Conservation (phyloP, 2,113 vertebrate species). For the Daboia siamensis region DNA sequence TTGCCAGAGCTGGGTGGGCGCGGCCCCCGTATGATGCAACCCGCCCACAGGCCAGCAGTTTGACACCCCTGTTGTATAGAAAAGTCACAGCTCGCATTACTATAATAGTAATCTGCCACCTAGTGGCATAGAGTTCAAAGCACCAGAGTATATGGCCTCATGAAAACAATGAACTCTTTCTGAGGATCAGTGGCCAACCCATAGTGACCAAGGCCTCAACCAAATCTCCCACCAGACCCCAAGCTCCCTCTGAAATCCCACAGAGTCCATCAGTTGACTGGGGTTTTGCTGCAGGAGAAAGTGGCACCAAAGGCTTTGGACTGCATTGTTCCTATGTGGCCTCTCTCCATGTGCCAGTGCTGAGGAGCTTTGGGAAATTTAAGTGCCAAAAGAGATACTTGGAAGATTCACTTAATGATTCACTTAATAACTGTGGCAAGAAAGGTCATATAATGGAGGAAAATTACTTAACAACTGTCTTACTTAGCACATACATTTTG, state of each 20-base stretch:
- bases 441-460: neutral
- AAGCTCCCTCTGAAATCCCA: too few relatives aligned
- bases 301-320: neutral
- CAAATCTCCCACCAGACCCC: too few relatives aligned
- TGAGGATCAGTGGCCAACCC: neutral
- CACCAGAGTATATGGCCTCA: neutral
- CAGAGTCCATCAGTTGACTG: too few relatives aligned
- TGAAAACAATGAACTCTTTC: neutral
- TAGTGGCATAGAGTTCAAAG: neutral
- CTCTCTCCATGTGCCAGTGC: neutral
- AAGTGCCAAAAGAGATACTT: neutral
- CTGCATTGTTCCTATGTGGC: neutral
- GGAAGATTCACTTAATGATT: neutral
- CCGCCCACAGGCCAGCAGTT: too few relatives aligned
- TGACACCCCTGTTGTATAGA: neutral
- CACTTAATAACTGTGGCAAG: neutral
- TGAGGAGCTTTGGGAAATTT: neutral
- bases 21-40: too few relatives aligned
- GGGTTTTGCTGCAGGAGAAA: too few relatives aligned
- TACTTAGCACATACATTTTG: neutral
- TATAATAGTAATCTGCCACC: neutral
- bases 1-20: too few relatives aligned
- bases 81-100: neutral
- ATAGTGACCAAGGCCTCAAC: too few relatives aligned
- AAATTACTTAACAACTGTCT: neutral